Percentiles rank a stretch among this genome's conserved stretches.
Evolutionary conservation across 2,113 vertebrate genomes (phyloP).

Genomic region (Anoura caudifer): DNA sequence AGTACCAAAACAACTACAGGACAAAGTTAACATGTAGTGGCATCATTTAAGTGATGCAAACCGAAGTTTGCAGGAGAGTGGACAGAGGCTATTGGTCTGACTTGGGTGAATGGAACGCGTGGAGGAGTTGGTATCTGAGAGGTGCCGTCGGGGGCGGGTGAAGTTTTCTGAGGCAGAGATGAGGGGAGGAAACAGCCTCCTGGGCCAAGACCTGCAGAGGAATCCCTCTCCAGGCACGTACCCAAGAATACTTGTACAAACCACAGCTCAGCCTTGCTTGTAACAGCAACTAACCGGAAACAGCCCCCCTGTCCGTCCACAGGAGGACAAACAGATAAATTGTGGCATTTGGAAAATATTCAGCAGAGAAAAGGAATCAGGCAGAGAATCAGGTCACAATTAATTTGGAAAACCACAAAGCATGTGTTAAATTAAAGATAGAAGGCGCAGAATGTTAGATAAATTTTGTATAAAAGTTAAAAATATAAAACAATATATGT

Average conservation of each 20-base stretch:
- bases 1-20: not conserved
- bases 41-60: not conserved
- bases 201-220: not conserved
- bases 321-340: not conserved
- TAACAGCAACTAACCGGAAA: not conserved
- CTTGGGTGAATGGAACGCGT: not conserved
- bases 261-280: not conserved
- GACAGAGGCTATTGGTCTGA: not conserved
- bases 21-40: not conserved
- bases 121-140: not conserved
- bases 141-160: not conserved
- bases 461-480: not conserved
- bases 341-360: not conserved
- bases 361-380: not conserved
- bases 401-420: not conserved
- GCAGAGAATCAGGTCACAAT: not conserved
- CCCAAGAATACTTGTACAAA: not conserved
- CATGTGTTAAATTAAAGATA: not conserved
- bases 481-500: not conserved
- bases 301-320: not conserved
- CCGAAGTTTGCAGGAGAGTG: not conserved
- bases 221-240: not conserved
- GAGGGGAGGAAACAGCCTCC: not conserved
- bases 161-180: not conserved
- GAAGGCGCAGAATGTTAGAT: not conserved